Conservation (phyloP, 2,113 vertebrate genomes). For the Ophiodon elongatus region DNA sequence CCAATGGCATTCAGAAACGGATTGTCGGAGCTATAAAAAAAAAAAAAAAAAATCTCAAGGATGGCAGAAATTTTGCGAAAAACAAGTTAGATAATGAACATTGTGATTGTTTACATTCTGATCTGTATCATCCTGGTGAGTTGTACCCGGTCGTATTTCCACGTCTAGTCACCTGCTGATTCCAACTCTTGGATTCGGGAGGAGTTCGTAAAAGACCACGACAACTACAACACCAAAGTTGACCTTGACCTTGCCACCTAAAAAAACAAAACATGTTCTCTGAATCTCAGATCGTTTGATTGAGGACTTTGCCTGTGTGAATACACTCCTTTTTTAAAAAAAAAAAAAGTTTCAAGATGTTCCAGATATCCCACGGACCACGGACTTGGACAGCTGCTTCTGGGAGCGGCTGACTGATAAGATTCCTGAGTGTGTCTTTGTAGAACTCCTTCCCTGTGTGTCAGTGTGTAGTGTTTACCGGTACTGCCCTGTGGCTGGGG, state of each 20-base stretch:
- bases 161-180: too few relatives aligned
- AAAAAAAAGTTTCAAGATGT: background rate
- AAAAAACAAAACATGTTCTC: background rate
- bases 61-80: too few relatives aligned
- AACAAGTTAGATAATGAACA: too few relatives aligned
- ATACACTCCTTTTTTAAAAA: background rate
- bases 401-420: conserved; percentile 56
- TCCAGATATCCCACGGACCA: conserved; percentile 28
- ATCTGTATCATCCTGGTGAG: too few relatives aligned
- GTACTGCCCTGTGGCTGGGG: conserved; percentile 39
- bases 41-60: too few relatives aligned
- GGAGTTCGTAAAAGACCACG: background rate
- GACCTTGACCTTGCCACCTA: background rate
- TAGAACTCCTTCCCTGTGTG: conserved; percentile 10
- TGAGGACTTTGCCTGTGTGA: background rate
- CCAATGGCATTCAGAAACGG: too few relatives aligned
- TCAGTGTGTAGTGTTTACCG: conserved; percentile 22
- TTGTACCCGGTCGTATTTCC: too few relatives aligned
- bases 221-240: background rate
- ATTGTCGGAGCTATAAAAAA: too few relatives aligned
- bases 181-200: background rate
- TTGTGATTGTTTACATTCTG: too few relatives aligned
- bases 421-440: conserved; percentile 33
- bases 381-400: conserved; percentile 21
- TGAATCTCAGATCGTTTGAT: background rate